These are phyloP conservation scores for Acromyrmex charruanus DNA, from an alignment of 1,140 invertebrate species.

Conservation along the genomic window DNA sequence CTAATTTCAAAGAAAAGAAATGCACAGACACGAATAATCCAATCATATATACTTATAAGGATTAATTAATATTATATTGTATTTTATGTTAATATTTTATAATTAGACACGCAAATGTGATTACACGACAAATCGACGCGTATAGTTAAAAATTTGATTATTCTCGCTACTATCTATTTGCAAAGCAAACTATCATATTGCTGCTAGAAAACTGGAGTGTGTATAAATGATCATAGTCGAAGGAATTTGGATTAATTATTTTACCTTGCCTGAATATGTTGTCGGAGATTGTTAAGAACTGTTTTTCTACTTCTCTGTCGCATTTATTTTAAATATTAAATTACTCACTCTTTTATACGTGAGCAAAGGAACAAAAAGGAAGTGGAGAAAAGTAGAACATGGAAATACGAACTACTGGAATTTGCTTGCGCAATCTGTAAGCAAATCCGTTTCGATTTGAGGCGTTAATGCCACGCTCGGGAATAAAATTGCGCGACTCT, in stretches of 20 bases:
- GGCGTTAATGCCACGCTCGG: slow-evolving; percentile 47
- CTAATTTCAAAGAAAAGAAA: no score
- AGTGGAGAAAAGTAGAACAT: slow-evolving; percentile 2
- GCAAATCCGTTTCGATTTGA: slow-evolving; percentile 54
- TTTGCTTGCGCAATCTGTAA: slow-evolving; percentile 53
- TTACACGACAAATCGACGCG: neutral
- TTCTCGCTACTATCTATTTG: neutral
- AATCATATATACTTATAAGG: no score
- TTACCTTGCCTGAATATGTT: neutral
- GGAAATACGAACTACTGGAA: slow-evolving; percentile 45
- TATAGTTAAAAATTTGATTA: neutral
- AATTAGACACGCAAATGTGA: neutral
- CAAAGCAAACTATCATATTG: neutral
- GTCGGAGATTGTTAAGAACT: slow-evolving; percentile 12
- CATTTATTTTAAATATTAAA: slow-evolving; percentile 64
- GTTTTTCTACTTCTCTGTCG: slow-evolving; percentile 11
- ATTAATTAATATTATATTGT: neutral
- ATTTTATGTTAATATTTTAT: neutral
- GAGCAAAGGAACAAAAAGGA: slow-evolving; percentile 32
- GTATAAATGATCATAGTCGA: neutral
- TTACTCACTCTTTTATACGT: slow-evolving; percentile 44
- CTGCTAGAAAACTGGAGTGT: neutral
- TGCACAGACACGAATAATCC: no score
- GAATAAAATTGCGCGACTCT: slow-evolving; percentile 26
- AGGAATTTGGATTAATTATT: slow-evolving; percentile 32